A percentile compares a stretch with the other conserved stretches of the same genome.
These are phyloP conservation scores for Microtus ochrogaster DNA, from an alignment of 2,113 vertebrate genomes.

Conservation along the genomic window DNA sequence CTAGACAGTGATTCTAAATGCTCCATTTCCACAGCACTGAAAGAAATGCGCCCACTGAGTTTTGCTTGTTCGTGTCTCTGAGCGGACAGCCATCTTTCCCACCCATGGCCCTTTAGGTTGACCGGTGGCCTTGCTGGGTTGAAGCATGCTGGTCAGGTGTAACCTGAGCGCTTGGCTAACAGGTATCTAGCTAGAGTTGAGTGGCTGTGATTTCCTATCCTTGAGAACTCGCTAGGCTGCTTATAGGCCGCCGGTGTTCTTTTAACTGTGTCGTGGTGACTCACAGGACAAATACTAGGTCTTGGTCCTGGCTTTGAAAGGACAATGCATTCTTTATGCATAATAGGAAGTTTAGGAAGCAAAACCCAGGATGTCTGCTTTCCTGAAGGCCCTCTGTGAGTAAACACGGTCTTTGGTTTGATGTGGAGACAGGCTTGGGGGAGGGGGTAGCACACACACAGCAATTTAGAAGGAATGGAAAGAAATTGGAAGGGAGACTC, in stretches of 20 bases:
- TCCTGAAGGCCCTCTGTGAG: conserved; percentile 54
- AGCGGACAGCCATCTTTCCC: rapidly evolving
- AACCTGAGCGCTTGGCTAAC: not conserved
- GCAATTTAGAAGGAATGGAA: too few species aligned
- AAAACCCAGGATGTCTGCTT: conserved; percentile 66
- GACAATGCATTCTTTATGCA: conserved; percentile 67
- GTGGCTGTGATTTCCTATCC: conserved; percentile 28
- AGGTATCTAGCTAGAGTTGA: not conserved
- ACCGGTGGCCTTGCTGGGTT: not conserved
- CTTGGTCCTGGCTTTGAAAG: conserved; percentile 43
- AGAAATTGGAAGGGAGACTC: too few species aligned
- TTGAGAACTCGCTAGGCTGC: not conserved
- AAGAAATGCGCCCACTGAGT: not conserved
- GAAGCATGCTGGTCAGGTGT: not conserved
- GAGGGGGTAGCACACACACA: not conserved
- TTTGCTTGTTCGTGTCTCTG: not conserved
- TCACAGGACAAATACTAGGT: conserved; percentile 35
- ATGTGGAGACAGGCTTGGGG: not conserved
- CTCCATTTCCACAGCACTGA: not conserved
- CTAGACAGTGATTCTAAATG: not conserved
- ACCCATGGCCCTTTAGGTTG: not conserved
- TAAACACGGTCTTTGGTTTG: conserved; percentile 56
- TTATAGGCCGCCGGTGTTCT: not conserved
- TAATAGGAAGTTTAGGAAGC: conserved; percentile 74
- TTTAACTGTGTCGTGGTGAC: not conserved